Evolutionary conservation across 2,888 invertebrate genomes (phyloP).

Genomic region (Rhyacophila evoluta): DNA sequence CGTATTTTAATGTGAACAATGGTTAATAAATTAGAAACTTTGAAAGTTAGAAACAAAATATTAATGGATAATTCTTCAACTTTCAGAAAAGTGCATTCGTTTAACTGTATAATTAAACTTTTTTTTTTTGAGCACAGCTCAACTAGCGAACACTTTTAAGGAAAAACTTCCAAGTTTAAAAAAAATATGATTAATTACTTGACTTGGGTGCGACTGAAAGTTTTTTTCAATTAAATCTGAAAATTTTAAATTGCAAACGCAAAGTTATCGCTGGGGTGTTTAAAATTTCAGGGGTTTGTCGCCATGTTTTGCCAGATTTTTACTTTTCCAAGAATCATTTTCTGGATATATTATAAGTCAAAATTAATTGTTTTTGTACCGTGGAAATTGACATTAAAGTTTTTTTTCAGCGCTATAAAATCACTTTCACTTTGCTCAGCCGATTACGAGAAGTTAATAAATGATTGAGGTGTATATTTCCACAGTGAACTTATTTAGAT

Average conservation of each 20-base stretch:
- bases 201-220: neutral
- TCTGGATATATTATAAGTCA: no score
- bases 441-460: no score
- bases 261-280: neutral
- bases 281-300: neutral
- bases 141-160: slow-evolving; percentile 7
- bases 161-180: slow-evolving; percentile 6
- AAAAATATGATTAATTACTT: slow-evolving; percentile 16
- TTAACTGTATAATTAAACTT: neutral
- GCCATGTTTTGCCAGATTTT: neutral
- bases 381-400: no score
- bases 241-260: slow-evolving; percentile 18
- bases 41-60: no score
- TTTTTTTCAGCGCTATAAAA: no score
- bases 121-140: neutral
- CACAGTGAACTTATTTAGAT: no score
- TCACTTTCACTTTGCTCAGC: no score
- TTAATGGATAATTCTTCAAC: neutral
- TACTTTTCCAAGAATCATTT: no score
- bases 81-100: neutral
- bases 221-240: slow-evolving; percentile 16
- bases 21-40: no score
- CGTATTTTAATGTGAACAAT: no score
- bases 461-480: no score
- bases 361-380: no score